A percentile compares a stretch with the other conserved stretches of the same genome.
These are phyloP conservation scores for Heliconius ethilla DNA, from an alignment of 2,888 invertebrate species.

Conservation along the genomic window DNA sequence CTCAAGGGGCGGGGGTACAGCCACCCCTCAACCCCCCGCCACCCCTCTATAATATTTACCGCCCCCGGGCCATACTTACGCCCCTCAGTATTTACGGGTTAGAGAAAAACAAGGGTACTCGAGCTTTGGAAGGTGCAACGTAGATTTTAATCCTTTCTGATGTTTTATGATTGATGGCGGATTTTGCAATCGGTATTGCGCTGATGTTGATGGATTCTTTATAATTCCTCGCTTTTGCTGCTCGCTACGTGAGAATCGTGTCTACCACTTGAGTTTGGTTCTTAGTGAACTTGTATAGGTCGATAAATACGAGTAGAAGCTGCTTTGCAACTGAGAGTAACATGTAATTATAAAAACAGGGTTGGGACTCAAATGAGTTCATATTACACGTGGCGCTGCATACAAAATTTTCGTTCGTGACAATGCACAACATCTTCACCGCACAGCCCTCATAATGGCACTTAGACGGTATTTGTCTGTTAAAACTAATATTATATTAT, in stretches of 20 bases:
- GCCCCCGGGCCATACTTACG: slow-evolving; percentile 82
- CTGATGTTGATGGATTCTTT: slow-evolving; percentile 79
- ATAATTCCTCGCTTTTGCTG: slow-evolving; percentile 63
- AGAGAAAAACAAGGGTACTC: slow-evolving; percentile 83
- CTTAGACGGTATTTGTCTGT: slow-evolving; percentile 7
- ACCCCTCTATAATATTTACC: slow-evolving; percentile 80
- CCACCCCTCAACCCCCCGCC: slow-evolving; percentile 48
- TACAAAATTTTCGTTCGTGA: slow-evolving; percentile 53
- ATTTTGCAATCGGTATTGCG: slow-evolving; percentile 76
- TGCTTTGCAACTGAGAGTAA: slow-evolving; percentile 35
- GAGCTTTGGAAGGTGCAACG: slow-evolving; percentile 81
- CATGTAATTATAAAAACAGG: slow-evolving; percentile 40
- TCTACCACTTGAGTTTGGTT: slow-evolving; percentile 58
- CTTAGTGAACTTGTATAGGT: slow-evolving; percentile 52
- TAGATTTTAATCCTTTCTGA: slow-evolving; percentile 83
- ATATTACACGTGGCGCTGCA: slow-evolving; percentile 53
- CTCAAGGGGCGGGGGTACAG: slow-evolving; percentile 63
- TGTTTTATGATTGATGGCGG: slow-evolving; percentile 82
- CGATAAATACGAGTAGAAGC: slow-evolving; percentile 41
- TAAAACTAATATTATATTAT: slow-evolving; percentile 3
- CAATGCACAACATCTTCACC: slow-evolving; percentile 49
- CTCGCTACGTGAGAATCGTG: slow-evolving; percentile 56
- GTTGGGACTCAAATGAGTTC: slow-evolving; percentile 43
- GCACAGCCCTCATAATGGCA: slow-evolving; percentile 37
- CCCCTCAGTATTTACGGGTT: slow-evolving; percentile 82